These are phyloP conservation scores for Lasioglossum vierecki DNA, from an alignment of 2,888 invertebrate genomes.

Conservation along the genomic window DNA sequence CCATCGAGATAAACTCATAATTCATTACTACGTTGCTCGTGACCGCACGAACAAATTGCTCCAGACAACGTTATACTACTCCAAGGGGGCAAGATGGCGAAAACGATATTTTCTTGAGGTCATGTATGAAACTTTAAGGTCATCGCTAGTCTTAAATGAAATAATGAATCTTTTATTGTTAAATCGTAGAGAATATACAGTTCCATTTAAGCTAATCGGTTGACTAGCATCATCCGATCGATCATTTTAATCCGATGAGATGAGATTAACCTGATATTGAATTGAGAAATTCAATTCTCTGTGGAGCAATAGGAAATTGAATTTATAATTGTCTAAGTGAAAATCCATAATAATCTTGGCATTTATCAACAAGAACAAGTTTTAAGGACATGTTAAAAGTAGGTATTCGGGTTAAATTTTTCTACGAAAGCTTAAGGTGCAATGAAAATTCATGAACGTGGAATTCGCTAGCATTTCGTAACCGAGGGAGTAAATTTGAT, in stretches of 20 bases:
- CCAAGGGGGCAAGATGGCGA: not conserved
- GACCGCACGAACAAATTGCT: not conserved
- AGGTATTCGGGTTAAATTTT: not conserved
- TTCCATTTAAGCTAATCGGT: not conserved
- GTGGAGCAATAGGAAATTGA: too few relatives aligned
- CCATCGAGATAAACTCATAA: slow-evolving; percentile 29
- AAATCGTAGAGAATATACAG: not conserved
- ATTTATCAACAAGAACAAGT: not conserved
- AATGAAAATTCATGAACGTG: not conserved
- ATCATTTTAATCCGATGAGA: too few relatives aligned
- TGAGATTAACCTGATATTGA: too few relatives aligned
- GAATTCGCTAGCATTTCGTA: not conserved
- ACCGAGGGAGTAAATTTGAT: slow-evolving; percentile 6
- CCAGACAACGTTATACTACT: not conserved
- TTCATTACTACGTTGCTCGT: not conserved
- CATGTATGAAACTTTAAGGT: not conserved
- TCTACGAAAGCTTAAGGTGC: not conserved
- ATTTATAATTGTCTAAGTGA: not conserved
- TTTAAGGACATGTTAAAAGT: not conserved
- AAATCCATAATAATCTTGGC: not conserved
- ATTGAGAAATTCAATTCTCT: too few relatives aligned
- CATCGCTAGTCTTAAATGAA: slow-evolving; percentile 45
- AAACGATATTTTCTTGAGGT: not conserved
- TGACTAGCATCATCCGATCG: too few relatives aligned
- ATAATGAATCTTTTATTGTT: not conserved